Evolutionary conservation across 2,888 invertebrate genomes (phyloP).

Genomic region (Xanthorhoe designata): DNA sequence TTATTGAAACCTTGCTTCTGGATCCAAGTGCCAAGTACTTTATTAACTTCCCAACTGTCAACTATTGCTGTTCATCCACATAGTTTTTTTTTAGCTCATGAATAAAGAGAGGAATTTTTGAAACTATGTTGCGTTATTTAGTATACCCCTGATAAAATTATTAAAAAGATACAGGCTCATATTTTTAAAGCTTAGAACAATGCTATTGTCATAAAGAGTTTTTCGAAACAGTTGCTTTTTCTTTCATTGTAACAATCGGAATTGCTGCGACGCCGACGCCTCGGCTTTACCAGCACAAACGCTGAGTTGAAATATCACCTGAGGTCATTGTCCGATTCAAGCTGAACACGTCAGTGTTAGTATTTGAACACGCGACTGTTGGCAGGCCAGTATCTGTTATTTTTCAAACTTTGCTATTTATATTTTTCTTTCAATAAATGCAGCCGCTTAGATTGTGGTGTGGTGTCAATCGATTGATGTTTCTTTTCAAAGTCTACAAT

Average conservation of each 20-base stretch:
- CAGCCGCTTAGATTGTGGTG: not conserved
- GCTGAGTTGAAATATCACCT: slow-evolving; percentile 11
- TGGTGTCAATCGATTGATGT: too few relatives aligned
- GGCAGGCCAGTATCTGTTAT: not conserved
- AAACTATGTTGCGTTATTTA: too few relatives aligned
- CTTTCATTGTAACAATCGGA: not conserved
- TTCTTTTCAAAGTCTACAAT: too few relatives aligned
- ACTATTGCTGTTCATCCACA: too few relatives aligned
- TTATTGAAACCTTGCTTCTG: too few relatives aligned
- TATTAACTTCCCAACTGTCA: too few relatives aligned
- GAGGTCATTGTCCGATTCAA: slow-evolving; percentile 18
- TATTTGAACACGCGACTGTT: slow-evolving; percentile 14
- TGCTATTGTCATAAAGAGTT: not conserved
- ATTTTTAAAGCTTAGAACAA: not conserved
- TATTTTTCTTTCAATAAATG: not conserved
- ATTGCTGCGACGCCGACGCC: not conserved
- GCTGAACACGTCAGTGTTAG: slow-evolving; percentile 8
- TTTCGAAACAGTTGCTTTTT: not conserved
- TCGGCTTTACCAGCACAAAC: slow-evolving; percentile 6
- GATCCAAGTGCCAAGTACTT: too few relatives aligned
- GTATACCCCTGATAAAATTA: too few relatives aligned
- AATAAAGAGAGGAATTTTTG: too few relatives aligned
- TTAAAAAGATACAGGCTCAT: too few relatives aligned
- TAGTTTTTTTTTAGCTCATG: too few relatives aligned
- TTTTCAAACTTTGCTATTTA: slow-evolving; percentile 3